Conservation (phyloP, 2,113 vertebrate species). For the Sinosuthora webbiana region DNA sequence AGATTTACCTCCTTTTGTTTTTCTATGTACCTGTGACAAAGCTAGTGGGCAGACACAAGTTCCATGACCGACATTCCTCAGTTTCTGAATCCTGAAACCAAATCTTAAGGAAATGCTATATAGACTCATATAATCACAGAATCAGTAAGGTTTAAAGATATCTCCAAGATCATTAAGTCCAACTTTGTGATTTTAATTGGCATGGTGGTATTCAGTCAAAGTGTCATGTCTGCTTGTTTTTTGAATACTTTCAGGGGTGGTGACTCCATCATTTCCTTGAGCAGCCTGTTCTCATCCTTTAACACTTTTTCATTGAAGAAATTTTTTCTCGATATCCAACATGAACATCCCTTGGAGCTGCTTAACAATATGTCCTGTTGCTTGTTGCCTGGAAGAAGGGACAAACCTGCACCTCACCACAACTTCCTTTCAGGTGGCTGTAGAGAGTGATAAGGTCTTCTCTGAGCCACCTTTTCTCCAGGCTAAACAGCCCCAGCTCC, state of each 20-base stretch:
- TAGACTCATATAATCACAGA: neutral
- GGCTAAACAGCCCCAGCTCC: neutral
- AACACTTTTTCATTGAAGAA: neutral
- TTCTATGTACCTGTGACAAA: neutral
- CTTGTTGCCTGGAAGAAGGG: neutral
- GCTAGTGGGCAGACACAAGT: neutral
- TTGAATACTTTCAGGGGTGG: neutral
- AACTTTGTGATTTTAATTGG: no score
- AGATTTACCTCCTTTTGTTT: neutral
- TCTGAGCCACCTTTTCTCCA: neutral
- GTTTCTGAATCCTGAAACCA: neutral
- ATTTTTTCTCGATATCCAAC: neutral
- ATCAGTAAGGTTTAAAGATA: neutral
- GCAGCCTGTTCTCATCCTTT: neutral
- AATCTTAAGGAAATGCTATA: neutral
- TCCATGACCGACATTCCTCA: neutral
- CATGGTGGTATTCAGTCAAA: no score
- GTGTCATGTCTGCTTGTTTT: neutral
- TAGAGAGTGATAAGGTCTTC: neutral
- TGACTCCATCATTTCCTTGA: neutral
- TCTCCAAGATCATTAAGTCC: rapidly evolving
- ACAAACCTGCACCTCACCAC: no score
- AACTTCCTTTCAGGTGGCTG: neutral
- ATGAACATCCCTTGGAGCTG: neutral
- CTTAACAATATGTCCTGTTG: neutral